Percentiles rank a stretch among this genome's conserved stretches.
Conservation (phyloP, 2,888 invertebrate genomes). For the Epirrita christyi region DNA sequence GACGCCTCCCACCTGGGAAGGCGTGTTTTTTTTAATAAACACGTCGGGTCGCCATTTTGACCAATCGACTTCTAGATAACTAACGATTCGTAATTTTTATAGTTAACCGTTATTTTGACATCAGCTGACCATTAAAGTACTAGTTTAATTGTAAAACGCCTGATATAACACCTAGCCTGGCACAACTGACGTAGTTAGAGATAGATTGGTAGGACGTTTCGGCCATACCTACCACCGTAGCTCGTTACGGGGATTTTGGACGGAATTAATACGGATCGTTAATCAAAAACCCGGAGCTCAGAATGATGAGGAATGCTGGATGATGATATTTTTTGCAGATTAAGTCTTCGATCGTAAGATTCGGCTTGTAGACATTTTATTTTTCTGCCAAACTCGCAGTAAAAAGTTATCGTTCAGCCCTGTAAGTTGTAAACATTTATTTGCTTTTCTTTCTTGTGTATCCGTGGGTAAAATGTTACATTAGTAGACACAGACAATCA, state of each 20-base stretch:
- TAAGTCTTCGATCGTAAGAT: slow-evolving; percentile 24
- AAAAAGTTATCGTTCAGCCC: too few species aligned
- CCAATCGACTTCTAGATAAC: too few species aligned
- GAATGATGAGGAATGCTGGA: slow-evolving; percentile 51
- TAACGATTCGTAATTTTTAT: too few species aligned
- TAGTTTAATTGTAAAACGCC: not conserved
- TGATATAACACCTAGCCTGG: not conserved
- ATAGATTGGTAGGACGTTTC: slow-evolving; percentile 37
- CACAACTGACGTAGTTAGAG: slow-evolving; percentile 3
- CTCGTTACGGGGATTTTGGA: slow-evolving; percentile 69
- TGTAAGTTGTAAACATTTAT: too few species aligned
- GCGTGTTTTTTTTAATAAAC: too few species aligned
- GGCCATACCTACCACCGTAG: slow-evolving; percentile 33
- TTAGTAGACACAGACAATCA: too few species aligned
- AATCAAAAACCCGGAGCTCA: slow-evolving; percentile 69
- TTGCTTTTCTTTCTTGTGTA: too few species aligned
- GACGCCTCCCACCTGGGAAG: too few species aligned
- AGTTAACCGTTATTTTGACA: too few species aligned
- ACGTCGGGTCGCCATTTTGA: too few species aligned
- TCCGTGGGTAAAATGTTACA: too few species aligned
- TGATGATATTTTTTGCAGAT: slow-evolving; percentile 56
- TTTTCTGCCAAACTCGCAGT: too few species aligned
- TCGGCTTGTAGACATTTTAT: not conserved
- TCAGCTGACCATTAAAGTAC: not conserved
- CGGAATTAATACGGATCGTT: slow-evolving; percentile 75